Evolutionary conservation across 2,888 invertebrate genomes (phyloP).

Genomic region (Drosophila lacicola): DNA sequence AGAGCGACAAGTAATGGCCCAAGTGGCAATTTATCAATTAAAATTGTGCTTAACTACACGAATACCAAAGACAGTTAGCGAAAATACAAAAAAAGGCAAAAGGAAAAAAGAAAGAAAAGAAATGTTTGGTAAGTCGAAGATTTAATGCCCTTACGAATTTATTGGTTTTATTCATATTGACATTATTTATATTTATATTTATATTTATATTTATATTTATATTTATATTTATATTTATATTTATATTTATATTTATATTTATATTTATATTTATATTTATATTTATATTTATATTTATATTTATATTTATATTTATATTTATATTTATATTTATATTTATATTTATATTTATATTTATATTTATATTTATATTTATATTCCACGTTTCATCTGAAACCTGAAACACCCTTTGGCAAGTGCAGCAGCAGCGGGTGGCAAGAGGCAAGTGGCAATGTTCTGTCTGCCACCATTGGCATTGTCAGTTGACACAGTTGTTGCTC

Average conservation of each 20-base stretch:
- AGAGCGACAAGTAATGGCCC: conserved; percentile 73
- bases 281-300: no score
- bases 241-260: background rate
- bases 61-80: conserved; percentile 54
- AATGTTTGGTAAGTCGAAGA: background rate
- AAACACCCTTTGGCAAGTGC: conserved; percentile 5
- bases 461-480: conserved; percentile 30
- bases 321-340: background rate
- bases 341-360: no score
- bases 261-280: no score
- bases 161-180: background rate
- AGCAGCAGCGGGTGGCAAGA: conserved; percentile 7
- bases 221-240: background rate
- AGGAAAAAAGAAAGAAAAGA: background rate
- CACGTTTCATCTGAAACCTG: background rate
- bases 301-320: background rate
- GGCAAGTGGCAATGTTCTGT: conserved; percentile 20
- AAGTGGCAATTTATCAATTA: conserved; percentile 82
- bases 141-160: conserved; percentile 11
- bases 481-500: conserved; percentile 13
- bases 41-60: conserved; percentile 76
- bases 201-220: background rate
- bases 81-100: conserved; percentile 7
- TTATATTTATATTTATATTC: background rate
- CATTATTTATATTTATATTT: background rate